Evolutionary conservation across 2,797 vertebrate species (phyloP).

Genomic region (Pitangus sulphuratus): DNA sequence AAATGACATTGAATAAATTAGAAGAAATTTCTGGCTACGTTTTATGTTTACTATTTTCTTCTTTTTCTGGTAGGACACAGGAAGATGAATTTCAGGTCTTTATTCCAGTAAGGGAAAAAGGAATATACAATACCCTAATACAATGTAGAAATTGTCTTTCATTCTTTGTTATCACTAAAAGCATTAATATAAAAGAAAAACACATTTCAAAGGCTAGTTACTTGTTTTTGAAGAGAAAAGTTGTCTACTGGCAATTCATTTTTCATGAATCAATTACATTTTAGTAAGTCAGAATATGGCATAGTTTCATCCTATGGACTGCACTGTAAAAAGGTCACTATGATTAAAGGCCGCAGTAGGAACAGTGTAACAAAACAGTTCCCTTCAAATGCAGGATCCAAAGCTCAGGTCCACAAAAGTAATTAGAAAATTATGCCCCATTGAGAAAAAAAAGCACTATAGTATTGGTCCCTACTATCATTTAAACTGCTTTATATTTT

Average conservation of each 20-base stretch:
- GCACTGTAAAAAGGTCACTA: background rate
- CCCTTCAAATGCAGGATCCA: background rate
- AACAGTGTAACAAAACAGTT: background rate
- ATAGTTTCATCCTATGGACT: background rate
- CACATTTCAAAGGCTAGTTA: background rate
- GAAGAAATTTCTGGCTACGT: background rate
- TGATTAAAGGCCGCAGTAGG: background rate
- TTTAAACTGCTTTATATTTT: background rate
- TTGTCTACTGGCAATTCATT: background rate
- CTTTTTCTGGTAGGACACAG: background rate
- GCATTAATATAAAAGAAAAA: background rate
- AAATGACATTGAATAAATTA: background rate
- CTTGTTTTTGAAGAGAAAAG: background rate
- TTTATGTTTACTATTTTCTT: background rate
- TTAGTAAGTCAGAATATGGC: background rate
- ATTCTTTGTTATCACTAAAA: background rate
- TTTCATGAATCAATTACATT: background rate
- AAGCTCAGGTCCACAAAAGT: background rate
- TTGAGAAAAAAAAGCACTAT: fast-evolving
- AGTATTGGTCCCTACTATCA: background rate
- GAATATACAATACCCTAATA: background rate
- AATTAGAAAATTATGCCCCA: background rate
- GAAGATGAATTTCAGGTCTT: background rate
- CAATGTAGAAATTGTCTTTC: background rate
- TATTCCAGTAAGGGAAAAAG: background rate